Evolutionary conservation across 2,113 vertebrate species (phyloP), one percentile per base, ranked within the genome.

Genomic region (Nycticryphes semicollaris): DNA sequence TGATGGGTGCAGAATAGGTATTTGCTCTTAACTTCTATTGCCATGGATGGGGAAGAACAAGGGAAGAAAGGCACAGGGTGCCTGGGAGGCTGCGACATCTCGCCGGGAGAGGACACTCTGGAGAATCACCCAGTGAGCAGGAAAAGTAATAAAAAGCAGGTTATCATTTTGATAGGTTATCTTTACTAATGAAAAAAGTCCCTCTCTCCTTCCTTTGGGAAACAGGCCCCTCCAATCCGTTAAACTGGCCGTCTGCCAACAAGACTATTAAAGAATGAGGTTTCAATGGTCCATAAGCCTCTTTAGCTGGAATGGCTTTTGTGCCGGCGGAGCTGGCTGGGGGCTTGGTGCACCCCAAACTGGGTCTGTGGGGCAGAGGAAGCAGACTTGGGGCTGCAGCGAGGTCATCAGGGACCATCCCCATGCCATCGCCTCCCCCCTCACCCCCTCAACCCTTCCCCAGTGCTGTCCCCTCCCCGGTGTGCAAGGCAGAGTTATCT

Each of bases 1-100:
- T 0, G 1, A 54, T 1, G 4, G 22, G 35, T 3, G 25, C 45
- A 53, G 47, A 35, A 31, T 3, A 33, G 0, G 1, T 33, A 19
- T 60, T 45, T 72, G 83, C 56, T 57, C 54, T 75, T 43, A 43
- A 39, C 43, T 31, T 22, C 43, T 23, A 9, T 51, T 20, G 21
- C 43, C 45, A 28, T 0, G 13, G 48, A 9, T 3, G 13, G 12
- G 0, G 3, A n/a, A 27, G 3, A n/a, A 27, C 6, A 11, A 39
- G 30, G 50, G 47, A 70, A 57, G 28, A n/a, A 12, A 45, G 25
- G 53, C 15, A 47, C 27, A 2, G 27, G 31, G 2, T 0, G 1
- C 43, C 43, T 21, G 43, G 3, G 4, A 21, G 48, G 67, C 76
- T 54, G 37, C 2, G 4, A 33, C 73, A 59, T 15, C 57, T 60